Base-by-base conservation (phyloP, 2,888 invertebrate genomes). In the Zele albiditarsus region DNA sequence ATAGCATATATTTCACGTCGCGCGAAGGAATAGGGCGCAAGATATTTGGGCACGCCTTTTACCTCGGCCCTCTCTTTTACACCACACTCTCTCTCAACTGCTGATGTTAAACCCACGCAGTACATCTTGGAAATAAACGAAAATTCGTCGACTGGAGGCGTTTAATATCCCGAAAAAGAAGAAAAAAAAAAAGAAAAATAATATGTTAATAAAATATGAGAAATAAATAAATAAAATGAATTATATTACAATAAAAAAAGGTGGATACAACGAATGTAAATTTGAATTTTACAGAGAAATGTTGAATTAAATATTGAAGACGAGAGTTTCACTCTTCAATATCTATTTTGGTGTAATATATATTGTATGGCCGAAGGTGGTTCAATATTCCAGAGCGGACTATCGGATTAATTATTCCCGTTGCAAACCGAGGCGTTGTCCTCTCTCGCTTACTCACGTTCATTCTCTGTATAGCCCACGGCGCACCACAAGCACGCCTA, bases 1-100 rank as follows among this genome's bases (percentile, higher is more conserved):
- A 27, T 8, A 12, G n/a, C 53, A 67, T 67, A 81, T 81, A 82
- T 83, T 82, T 81, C 78, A 82, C 81, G 71, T 77, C 76, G 73
- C 60, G 53, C 63, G 20, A n/a, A 23, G 42, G 28, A 49, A 46
- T 65, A 69, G 68, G 68, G 68, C 46, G 68, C 38, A 63, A 20
- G 57, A 69, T 69, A 69, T 69, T 69, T 20, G 12, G 57, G 31
- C 80, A 79, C 80, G 80, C 79, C 80, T 78, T 75, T 42, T 42
- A 38, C 25, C 65, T 67, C 67, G 25, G n/a, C 25, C 49, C 23
- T 25, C 42, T 23, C 42, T 38, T 38, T 8, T 38, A 38, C 20
- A 42, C 20, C 20, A 10, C 20, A 38, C 27, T 16, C 49, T 57
- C 57, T 69, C 68, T 6, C 23, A 57, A 53, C 68, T 67, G 67